A percentile compares a stretch with the other conserved stretches of the same genome.
Evolutionary conservation across 2,888 invertebrate genomes (phyloP).

Genomic region (Tipula vernalis): DNA sequence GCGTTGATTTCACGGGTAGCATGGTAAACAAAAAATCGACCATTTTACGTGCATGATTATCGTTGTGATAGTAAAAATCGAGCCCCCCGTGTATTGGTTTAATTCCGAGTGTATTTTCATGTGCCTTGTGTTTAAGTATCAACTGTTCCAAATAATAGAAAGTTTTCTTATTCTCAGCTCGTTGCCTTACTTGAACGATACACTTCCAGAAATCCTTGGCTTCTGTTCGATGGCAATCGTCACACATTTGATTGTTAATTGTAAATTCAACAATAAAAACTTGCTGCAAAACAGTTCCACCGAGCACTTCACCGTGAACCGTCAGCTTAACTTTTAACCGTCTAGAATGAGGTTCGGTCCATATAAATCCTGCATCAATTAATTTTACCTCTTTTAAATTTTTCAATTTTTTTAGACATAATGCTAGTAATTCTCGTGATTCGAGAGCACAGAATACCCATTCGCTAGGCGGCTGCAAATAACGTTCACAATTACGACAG

Average conservation of each 20-base stretch:
- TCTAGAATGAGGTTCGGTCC: conserved; percentile 99
- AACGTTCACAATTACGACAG: conserved; percentile 88
- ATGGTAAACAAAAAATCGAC: conserved; percentile 83
- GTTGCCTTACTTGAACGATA: conserved; percentile 75
- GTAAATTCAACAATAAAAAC: conserved; percentile 90
- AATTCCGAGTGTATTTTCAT: conserved; percentile 78
- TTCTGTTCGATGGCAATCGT: conserved; percentile 91
- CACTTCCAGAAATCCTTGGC: conserved; percentile 98
- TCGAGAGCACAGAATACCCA: conserved; percentile 81
- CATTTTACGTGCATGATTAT: conserved; percentile 87
- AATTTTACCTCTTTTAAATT: conserved; percentile 80
- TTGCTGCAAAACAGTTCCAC: conserved; percentile 85
- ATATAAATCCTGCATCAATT: conserved; percentile 91
- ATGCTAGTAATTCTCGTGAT: conserved; percentile 73
- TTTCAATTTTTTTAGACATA: conserved; percentile 88
- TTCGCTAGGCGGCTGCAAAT: conserved; percentile 81
- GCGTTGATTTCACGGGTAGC: conserved; percentile 75
- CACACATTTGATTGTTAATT: conserved; percentile 90
- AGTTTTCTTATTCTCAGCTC: conserved; percentile 88
- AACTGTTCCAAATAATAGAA: conserved; percentile 95
- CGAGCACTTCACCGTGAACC: conserved; percentile 88
- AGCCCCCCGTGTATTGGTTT: conserved; percentile 78
- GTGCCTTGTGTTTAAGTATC: conserved; percentile 89
- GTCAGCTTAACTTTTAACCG: conserved; percentile 84
- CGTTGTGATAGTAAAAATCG: conserved; percentile 87